A percentile compares a stretch with the other conserved stretches of the same genome.
Conservation (phyloP, 2,113 vertebrate species). For the Actenoides hombroni region DNA sequence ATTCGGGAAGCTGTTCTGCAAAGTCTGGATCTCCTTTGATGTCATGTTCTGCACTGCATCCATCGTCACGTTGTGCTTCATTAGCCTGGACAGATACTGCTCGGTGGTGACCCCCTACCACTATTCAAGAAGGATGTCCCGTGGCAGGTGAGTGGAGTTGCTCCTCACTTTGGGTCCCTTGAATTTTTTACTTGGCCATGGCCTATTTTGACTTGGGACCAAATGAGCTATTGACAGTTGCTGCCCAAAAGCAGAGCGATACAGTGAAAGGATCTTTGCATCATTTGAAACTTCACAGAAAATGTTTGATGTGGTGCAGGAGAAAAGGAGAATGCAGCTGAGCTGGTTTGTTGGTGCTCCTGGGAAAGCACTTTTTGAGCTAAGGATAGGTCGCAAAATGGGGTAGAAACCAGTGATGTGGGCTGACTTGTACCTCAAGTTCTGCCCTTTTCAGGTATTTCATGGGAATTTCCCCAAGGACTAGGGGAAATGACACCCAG, state of each 20-base stretch:
- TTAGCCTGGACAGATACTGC: slow-evolving; percentile 77
- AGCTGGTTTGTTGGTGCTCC: neutral
- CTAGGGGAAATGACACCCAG: neutral
- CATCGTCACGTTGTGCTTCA: slow-evolving; percentile 75
- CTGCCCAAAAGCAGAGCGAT: neutral
- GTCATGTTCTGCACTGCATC: slow-evolving; percentile 77
- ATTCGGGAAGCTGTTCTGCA: slow-evolving; percentile 73
- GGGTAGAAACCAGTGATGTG: neutral
- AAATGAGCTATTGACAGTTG: neutral
- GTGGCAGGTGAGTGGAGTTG: slow-evolving; percentile 59
- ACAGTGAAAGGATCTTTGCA: neutral
- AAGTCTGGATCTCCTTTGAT: slow-evolving; percentile 77
- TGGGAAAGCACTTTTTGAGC: neutral
- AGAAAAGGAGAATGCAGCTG: neutral
- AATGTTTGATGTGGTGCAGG: neutral
- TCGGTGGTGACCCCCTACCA: slow-evolving; percentile 71
- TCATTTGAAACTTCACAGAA: neutral
- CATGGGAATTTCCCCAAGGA: neutral
- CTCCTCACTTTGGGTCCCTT: neutral
- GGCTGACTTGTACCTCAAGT: neutral
- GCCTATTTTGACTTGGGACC: accelerated
- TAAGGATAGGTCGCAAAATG: neutral
- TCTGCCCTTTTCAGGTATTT: neutral
- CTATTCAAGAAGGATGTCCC: slow-evolving; percentile 75
- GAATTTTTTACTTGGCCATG: neutral